A percentile compares a stretch with the other conserved stretches of the same genome.
These are phyloP conservation scores for Drosophila buzzatii DNA, from an alignment of 2,888 invertebrate genomes.

Conservation along the genomic window DNA sequence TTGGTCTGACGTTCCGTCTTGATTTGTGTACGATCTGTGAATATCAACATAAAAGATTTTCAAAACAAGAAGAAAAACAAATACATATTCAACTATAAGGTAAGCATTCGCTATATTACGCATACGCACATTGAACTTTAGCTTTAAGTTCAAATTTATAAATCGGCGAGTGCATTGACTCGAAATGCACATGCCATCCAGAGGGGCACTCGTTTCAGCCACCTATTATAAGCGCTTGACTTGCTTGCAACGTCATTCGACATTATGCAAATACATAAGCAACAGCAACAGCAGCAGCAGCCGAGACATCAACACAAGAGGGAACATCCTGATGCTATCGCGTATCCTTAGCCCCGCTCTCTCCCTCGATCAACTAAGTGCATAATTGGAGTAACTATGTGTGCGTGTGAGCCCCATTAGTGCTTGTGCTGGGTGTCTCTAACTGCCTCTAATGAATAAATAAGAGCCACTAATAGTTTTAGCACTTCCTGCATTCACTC, in stretches of 20 bases:
- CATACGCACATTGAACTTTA: conserved; percentile 59
- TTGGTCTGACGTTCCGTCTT: conserved; percentile 23
- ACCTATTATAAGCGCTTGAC: conserved; percentile 34
- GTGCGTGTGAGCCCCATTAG: conserved; percentile 45
- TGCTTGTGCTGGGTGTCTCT: conserved; percentile 67
- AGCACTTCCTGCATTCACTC: conserved; percentile 73
- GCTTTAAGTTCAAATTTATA: conserved; percentile 27
- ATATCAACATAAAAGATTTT: conserved; percentile 16
- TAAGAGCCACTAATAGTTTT: conserved; percentile 84
- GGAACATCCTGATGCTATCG: conserved; percentile 50
- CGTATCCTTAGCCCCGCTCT: conserved; percentile 10
- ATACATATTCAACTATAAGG: conserved; percentile 43
- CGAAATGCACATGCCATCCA: conserved; percentile 1
- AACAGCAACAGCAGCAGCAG: conserved; percentile 23
- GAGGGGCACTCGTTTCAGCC: conserved; percentile 19
- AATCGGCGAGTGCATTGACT: conserved; percentile 57
- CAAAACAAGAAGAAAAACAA: background rate
- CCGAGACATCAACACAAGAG: conserved; percentile 16
- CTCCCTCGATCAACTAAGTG: conserved; percentile 25
- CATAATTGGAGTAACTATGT: conserved; percentile 69
- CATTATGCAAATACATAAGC: conserved; percentile 69
- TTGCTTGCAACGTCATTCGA: conserved; percentile 44
- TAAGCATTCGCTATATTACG: conserved; percentile 47
- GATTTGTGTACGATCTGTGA: conserved; percentile 62
- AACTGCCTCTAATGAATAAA: conserved; percentile 83